Evolutionary conservation across 2,888 invertebrate genomes (phyloP).

Genomic region (Drosophila fulvimacula): DNA sequence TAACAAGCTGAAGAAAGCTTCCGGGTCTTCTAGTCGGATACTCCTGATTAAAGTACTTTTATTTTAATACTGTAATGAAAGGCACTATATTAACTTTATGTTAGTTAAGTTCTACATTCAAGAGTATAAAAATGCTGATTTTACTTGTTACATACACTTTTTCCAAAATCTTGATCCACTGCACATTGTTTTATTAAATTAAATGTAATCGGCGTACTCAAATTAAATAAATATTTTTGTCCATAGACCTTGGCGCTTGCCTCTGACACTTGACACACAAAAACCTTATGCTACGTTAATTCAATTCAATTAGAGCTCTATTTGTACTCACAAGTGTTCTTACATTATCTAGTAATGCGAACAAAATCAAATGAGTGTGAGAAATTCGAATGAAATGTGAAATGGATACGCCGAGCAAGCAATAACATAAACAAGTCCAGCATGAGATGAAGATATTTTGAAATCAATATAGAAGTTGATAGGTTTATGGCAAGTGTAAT

Average conservation of each 20-base stretch:
- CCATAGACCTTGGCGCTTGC: constrained; percentile 25
- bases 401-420: constrained; percentile 5
- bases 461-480: background rate
- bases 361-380: background rate
- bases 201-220: constrained; percentile 13
- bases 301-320: constrained; percentile 61
- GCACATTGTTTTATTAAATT: background rate
- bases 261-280: constrained; percentile 46
- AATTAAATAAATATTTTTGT: constrained; percentile 50
- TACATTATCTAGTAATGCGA: background rate
- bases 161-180: background rate
- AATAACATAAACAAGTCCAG: background rate
- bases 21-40: too few relatives aligned
- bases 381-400: background rate
- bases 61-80: too few relatives aligned
- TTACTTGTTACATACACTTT: background rate
- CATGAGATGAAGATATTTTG: background rate
- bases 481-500: constrained; percentile 7
- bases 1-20: too few relatives aligned
- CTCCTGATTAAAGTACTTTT: too few relatives aligned
- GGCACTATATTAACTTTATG: too few relatives aligned
- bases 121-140: background rate
- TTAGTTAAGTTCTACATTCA: background rate
- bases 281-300: constrained; percentile 60
- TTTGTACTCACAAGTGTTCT: constrained; percentile 5